These are phyloP conservation scores for Colaptes auratus DNA, from an alignment of 2,113 vertebrate species.

Conservation along the genomic window DNA sequence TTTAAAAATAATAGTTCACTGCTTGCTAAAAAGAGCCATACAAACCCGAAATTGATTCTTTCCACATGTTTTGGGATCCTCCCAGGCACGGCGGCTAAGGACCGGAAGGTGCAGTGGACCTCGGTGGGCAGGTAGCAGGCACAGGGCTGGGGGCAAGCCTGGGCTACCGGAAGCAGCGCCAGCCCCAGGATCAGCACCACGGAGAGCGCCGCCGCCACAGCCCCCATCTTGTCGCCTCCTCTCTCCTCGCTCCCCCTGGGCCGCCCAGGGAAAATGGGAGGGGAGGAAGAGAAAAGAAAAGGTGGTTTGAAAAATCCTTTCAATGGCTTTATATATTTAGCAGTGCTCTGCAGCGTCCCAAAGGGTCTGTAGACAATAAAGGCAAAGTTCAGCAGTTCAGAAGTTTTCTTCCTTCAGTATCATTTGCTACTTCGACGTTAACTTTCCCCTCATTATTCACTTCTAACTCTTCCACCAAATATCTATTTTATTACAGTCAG, in stretches of 20 bases:
- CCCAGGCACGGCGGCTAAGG: conserved; percentile 81
- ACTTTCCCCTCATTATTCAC: accelerated
- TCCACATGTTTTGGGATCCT: conserved; percentile 80
- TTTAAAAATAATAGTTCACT: neutral
- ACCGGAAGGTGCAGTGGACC: conserved; percentile 94
- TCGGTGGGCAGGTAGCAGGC: conserved; percentile 88
- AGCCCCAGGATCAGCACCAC: conserved; percentile 73
- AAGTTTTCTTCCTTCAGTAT: neutral
- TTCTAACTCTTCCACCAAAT: neutral
- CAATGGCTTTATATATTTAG: neutral
- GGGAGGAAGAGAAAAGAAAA: neutral
- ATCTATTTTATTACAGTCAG: neutral
- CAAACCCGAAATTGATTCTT: conserved; percentile 92
- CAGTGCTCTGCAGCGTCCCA: neutral
- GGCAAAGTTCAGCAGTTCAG: neutral
- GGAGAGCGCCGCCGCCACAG: conserved; percentile 41
- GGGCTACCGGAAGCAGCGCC: neutral
- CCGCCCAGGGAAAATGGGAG: neutral
- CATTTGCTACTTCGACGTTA: neutral
- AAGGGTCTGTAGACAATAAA: neutral
- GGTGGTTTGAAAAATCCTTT: accelerated
- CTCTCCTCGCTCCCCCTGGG: conserved; percentile 16
- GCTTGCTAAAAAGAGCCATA: neutral
- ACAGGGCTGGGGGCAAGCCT: conserved; percentile 84
- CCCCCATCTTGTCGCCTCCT: conserved; percentile 17